Evolutionary conservation across 2,113 vertebrate genomes (phyloP).

Genomic region (Alethe castanea): DNA sequence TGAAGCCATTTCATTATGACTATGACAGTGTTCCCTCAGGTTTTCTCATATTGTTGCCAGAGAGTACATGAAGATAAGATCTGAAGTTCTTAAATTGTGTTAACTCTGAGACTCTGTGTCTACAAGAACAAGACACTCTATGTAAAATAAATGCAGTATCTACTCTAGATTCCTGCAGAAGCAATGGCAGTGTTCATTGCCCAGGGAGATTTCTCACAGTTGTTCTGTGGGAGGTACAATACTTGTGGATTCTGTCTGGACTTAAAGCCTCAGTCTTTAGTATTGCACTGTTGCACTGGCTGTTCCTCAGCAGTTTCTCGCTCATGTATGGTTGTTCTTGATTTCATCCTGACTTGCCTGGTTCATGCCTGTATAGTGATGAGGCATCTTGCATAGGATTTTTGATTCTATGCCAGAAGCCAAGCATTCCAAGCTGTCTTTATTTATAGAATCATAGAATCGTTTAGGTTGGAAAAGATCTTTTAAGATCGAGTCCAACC

Average conservation of each 20-base stretch:
- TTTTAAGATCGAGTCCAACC: neutral
- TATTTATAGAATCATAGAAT: conserved; percentile 12
- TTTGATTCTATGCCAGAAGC: conserved; percentile 40
- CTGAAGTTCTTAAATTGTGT: neutral
- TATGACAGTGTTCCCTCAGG: neutral
- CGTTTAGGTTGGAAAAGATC: neutral
- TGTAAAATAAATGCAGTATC: neutral
- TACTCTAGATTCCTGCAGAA: neutral
- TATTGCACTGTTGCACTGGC: neutral
- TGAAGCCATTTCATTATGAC: neutral
- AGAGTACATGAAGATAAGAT: neutral
- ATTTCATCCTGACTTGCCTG: neutral
- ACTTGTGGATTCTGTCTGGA: neutral
- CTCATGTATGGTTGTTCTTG: neutral
- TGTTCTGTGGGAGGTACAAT: neutral
- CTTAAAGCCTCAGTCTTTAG: neutral
- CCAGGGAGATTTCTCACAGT: neutral
- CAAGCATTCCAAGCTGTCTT: conserved; percentile 22
- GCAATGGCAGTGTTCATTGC: neutral
- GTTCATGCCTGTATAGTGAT: neutral
- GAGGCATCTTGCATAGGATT: conserved; percentile 11
- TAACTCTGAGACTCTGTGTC: neutral
- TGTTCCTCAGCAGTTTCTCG: neutral
- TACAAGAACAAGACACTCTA: neutral
- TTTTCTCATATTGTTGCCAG: neutral